Base-by-base conservation (phyloP, 1,140 invertebrate genomes). In the Zophobas morio region DNA sequence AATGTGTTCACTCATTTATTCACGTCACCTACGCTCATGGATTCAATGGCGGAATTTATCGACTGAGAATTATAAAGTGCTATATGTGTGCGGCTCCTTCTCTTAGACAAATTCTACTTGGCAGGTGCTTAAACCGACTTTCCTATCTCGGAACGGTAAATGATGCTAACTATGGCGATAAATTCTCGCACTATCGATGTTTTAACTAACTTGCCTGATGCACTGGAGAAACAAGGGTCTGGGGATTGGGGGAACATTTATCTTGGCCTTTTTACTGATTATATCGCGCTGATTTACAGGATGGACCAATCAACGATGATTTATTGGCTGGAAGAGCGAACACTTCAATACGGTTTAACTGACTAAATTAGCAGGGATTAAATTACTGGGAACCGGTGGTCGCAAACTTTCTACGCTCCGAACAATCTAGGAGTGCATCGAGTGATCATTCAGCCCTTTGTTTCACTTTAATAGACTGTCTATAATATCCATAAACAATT, bases 1-100 rank as follows among this genome's bases (percentile, higher is more conserved):
- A 66, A 66, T 66, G 60, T 66, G 60, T 46, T 66, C 60, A 66
- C 36, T 66, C 60, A 66, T 66, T 66, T 66, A 66, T 66, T 66
- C 39, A 42, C 60, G 60, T 66, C 60, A 66, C 60, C 39, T 33
- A 66, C 60, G 42, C 60, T 3, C 49, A 20, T 42, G 42, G 37
- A 66, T 66, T 66, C 60, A 42, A 66, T 66, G 42, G 60, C 2
- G 60, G 39, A 66, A 66, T 42, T 66, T 66, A 66, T 66, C 60
- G 60, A 66, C 37, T 66, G 60, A 66, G 60, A 66, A 66, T 66
- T 66, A 66, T 66, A 66, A 66, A 66, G 60, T 66, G 60, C 42
- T 40, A 39, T 66, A 39, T 66, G 60, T 66, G 39, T 60, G 56
- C 34, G 8, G 56, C 36, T 60, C 60, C 8, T 40, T 40, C 39